A percentile compares a stretch with the other conserved stretches of the same genome.
phyloP scores from a whole-genome alignment of 2,113 vertebrate species.

The Myiagra hebetior region DNA sequence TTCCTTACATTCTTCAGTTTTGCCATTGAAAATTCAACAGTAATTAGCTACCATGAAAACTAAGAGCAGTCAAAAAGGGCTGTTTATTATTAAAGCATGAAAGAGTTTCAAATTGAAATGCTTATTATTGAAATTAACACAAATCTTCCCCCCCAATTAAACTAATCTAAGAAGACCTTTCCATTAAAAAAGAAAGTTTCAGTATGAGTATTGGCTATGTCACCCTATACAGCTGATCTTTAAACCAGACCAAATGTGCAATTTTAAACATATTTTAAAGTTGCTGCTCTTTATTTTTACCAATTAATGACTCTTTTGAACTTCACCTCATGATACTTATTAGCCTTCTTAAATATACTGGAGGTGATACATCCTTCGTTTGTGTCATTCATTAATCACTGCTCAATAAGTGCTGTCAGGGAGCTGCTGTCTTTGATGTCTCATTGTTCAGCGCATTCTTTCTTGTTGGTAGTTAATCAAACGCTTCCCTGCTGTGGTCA shows the following conservation, averaged over 20 bases:
- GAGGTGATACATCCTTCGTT: constrained; percentile 2
- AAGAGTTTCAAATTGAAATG: background rate
- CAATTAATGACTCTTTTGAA: constrained; percentile 21
- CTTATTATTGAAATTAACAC: background rate
- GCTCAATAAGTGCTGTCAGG: constrained; percentile 79
- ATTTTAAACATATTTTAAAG: background rate
- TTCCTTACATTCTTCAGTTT: background rate
- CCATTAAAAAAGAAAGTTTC: background rate
- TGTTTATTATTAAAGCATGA: background rate
- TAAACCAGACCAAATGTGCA: background rate
- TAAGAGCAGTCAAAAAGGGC: background rate
- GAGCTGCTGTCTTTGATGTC: constrained; percentile 79
- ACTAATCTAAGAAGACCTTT: background rate
- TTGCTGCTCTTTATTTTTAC: background rate
- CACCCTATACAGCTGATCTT: background rate
- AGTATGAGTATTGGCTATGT: background rate
- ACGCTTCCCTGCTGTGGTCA: constrained; percentile 76
- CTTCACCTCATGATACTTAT: background rate
- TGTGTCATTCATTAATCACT: constrained; percentile 85
- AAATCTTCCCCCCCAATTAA: background rate
- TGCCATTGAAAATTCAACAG: background rate
- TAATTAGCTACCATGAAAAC: background rate
- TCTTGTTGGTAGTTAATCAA: constrained; percentile 79
- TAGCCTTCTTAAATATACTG: constrained; percentile 16
- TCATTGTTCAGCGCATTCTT: constrained; percentile 72